Evolutionary conservation across 2,888 invertebrate genomes (phyloP).

Genomic region (Quadriops clusia): DNA sequence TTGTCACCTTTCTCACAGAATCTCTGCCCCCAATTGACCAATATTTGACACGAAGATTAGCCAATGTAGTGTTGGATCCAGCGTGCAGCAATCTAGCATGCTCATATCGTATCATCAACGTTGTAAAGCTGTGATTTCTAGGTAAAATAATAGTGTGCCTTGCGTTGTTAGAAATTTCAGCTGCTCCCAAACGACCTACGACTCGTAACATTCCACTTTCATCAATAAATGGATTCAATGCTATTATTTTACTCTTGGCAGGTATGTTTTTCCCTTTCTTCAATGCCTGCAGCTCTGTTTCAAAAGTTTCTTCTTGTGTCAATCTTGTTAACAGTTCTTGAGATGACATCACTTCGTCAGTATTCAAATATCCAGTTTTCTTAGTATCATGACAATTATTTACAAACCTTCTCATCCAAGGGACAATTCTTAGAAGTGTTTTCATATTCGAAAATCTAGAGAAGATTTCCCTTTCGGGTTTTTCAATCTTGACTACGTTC

Average conservation of each 20-base stretch:
- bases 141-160: slow-evolving; percentile 14
- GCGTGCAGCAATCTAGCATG: slow-evolving; percentile 12
- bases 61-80: slow-evolving; percentile 12
- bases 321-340: neutral
- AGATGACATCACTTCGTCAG: slow-evolving; percentile 1
- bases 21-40: slow-evolving; percentile 10
- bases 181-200: slow-evolving; percentile 9
- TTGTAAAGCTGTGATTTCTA: slow-evolving; percentile 10
- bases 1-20: slow-evolving; percentile 7
- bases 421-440: slow-evolving; percentile 10
- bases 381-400: slow-evolving; percentile 1
- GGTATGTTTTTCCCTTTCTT: slow-evolving; percentile 1
- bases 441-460: slow-evolving; percentile 9
- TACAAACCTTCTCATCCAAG: slow-evolving; percentile 10
- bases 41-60: slow-evolving; percentile 9
- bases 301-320: slow-evolving; percentile 1
- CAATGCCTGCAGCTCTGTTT: no score
- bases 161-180: slow-evolving; percentile 6
- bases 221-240: slow-evolving; percentile 17
- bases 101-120: slow-evolving; percentile 12
- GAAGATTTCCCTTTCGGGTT: slow-evolving; percentile 10
- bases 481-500: no score
- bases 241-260: slow-evolving; percentile 8
- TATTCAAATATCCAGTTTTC: neutral
- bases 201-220: slow-evolving; percentile 11